Evolutionary conservation across 23 tunicate species (phyloP), one percentile per base, ranked within the genome.

Genomic region (Diplosoma virens): DNA sequence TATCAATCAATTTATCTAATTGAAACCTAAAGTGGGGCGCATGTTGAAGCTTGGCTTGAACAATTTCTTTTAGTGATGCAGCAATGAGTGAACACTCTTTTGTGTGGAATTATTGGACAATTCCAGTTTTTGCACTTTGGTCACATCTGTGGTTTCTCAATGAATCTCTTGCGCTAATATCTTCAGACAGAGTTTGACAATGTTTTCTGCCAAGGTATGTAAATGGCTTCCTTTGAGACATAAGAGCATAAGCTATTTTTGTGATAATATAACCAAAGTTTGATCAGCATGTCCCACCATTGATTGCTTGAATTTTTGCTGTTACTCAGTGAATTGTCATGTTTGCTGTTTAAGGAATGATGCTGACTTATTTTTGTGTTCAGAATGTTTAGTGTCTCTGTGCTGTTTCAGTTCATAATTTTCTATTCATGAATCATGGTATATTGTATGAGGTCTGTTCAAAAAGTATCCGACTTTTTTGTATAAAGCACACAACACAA

Each of bases 261-360:
- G 59, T 69, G 76, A 69, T 69, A 53, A 33, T 66, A 30, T 53
- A 69, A 69, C 76, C 17, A 69, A 7, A 69, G 76, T 28, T 35
- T 69, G 59, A 69, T 69, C 14, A 41, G 50, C 9, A n/a, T 7
- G 50, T 41, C 11, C 50, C 50, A 41, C 50, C 50, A 41, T 41
- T 14, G 9, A 41, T 14, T 41, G 50, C 50, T 69, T 20, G 53
- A 9, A 28, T 33, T 69, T 52, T 69, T 32, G 60, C 37, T 69
- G 5, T 17, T 69, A 53, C 76, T 5, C 76, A 33, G 60, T 53
- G 14, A 69, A 33, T 29, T 69, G 76, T 69, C 17, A 21, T 14
- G 50, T 41, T 41, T 41, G 50, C 14, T 14, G 50, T 41, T 41
- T 41, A 14, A 41, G 14, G 50, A 41, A 41, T 41, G 50, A n/a